Evolutionary conservation across 2,113 vertebrate species (phyloP).

Genomic region (Ammodramus savannarum): DNA sequence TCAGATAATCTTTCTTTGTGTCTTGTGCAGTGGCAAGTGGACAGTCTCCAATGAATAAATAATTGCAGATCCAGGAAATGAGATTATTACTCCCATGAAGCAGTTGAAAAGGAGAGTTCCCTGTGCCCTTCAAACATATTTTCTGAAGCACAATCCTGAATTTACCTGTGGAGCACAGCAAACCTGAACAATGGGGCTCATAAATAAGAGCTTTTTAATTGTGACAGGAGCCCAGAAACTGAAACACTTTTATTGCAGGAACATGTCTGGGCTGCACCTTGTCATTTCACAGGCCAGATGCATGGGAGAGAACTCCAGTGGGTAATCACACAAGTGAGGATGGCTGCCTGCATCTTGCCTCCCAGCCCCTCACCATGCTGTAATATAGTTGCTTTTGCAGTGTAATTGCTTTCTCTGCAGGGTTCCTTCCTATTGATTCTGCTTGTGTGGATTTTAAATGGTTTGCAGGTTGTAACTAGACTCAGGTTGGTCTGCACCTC

Average conservation of each 20-base stretch:
- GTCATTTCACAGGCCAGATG: constrained; percentile 6
- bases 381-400: constrained; percentile 48
- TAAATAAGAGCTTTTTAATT: neutral
- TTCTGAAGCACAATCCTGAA: neutral
- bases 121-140: neutral
- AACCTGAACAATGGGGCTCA: neutral
- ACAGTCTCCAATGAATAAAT: neutral
- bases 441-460: constrained; percentile 53
- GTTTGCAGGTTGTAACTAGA: constrained; percentile 39
- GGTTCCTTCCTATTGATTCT: constrained; percentile 63
- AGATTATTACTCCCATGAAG: neutral
- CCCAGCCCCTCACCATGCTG: neutral
- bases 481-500: constrained; percentile 27
- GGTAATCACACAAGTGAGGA: constrained; percentile 46
- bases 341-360: constrained; percentile 39
- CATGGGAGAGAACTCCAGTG: neutral
- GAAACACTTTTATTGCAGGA: neutral
- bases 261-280: neutral
- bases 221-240: neutral
- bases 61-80: neutral
- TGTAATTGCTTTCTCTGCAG: constrained; percentile 67
- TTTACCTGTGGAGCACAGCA: neutral
- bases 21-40: neutral
- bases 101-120: neutral
- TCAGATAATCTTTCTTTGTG: neutral